Percentiles rank a stretch among this genome's conserved stretches.
phyloP scores from a whole-genome alignment of 2,888 invertebrate genomes.

The Nowickia ferox region DNA sequence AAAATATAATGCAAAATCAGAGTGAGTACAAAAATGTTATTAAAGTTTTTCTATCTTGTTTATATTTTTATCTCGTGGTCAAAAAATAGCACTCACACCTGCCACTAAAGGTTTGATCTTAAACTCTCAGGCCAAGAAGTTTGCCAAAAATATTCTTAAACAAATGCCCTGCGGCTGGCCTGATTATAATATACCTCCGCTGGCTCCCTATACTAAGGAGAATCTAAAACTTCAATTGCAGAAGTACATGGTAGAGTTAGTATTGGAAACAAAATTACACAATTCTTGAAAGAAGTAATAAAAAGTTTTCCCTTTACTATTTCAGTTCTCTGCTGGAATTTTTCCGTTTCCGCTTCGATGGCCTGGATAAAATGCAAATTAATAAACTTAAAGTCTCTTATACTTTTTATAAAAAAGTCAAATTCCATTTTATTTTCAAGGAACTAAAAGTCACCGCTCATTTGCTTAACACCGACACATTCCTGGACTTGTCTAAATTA shows the following conservation, averaged over 20 bases:
- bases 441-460: constrained; percentile 76
- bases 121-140: constrained; percentile 78
- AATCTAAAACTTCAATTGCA: constrained; percentile 76
- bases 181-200: constrained; percentile 78
- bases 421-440: constrained; percentile 76
- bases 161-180: constrained; percentile 81
- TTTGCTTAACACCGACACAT: constrained; percentile 75
- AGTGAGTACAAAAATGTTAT: constrained; percentile 73
- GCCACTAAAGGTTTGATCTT: constrained; percentile 76
- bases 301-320: background rate
- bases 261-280: constrained; percentile 36
- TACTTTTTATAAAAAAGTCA: constrained; percentile 77
- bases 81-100: constrained; percentile 71
- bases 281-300: background rate
- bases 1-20: constrained; percentile 72
- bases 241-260: constrained; percentile 77
- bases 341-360: constrained; percentile 80
- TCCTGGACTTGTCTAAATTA: constrained; percentile 75
- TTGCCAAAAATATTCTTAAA: constrained; percentile 73
- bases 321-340: constrained; percentile 75
- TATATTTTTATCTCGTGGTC: no score
- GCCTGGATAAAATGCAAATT: constrained; percentile 77
- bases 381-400: constrained; percentile 79
- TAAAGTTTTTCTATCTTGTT: no score
- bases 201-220: constrained; percentile 81